Base-by-base conservation (phyloP, 2,888 invertebrate species). In the Chirona hameri region DNA sequence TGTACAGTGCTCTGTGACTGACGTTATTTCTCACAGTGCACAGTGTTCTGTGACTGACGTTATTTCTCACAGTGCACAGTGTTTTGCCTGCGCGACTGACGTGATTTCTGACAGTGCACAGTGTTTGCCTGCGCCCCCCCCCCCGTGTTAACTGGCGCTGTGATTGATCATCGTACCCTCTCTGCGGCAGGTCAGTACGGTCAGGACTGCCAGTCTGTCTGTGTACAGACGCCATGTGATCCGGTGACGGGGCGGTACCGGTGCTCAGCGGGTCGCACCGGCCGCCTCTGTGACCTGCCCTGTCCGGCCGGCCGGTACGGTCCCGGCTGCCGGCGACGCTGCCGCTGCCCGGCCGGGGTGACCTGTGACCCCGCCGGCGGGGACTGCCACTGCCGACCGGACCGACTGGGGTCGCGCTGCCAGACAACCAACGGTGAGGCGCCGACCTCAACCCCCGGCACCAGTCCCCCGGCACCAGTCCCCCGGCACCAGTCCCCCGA, bases 271-370 rank as follows among this genome's bases (percentile, higher is more conserved):
- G 88, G 88, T 0, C 88, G 87, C 87, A 86, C 86, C 1, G 88
- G 88, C 0, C 27, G 5, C 24, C 15, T 65, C 81, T 84, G 84
- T 52, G 81, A 81, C 52, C 27, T 48, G 76, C 39, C 48, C 57
- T 90, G 89, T 84, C 86, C 87, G 15, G 85, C 87, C 4, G 89
- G 89, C 0, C 88, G 86, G 84, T 90, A 87, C 84, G 90, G 90
- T n/a, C 88, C 88, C n/a, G 88, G 87, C 83, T 90, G 90, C 84
- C 84, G 86, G 21, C 83, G 86, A 69, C 86, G 86, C 31, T 89
- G 89, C 82, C 84, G 85, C 39, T 88, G 89, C 81, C 84, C 82
- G 31, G 81, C 80, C 57, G 84, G 86, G 24, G 87, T 85, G 15
- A 84, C 85, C 39, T 88, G 88, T 82, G 86, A 86, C 79, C 82